Evolutionary conservation across 2,797 vertebrate species (phyloP), one percentile per base, ranked within the genome.

Genomic region (Menidia menidia): DNA sequence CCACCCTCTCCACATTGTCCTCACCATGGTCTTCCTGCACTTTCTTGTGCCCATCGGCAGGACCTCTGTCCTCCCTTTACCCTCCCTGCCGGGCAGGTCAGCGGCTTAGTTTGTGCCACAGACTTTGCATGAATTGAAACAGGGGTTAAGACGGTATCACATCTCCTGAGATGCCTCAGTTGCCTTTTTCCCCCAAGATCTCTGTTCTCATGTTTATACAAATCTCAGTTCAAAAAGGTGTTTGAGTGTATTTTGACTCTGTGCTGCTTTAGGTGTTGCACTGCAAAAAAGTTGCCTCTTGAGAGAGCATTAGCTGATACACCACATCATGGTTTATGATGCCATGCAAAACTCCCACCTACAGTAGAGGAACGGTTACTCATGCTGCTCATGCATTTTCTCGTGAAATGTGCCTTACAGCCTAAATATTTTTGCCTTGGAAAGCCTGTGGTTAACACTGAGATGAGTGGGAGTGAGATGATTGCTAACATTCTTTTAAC

Each of bases 391-490:
- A 91, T 90, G 81, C 85, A 89, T 89, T 91, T 64, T 85, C 79
- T 90, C 64, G 70, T 85, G 81, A 90, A 90, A 92, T 64, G 84
- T 91, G 85, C 83, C 86, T 83, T 60, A 56, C 77, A 81, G 81
- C 82, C 69, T 79, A 90, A 91, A 92, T 87, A 92, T 90, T 82
- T 91, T 83, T 83, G 75, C 86, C 86, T 88, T 84, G 80, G 87
- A 91, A 92, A 93, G 78, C 82, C 78, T 92, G 92, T 88, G 92
- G 91, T 93, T 77, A 81, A 89, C 87, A 77, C 75, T 79, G 76
- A 72, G 87, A 91, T 93, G 92, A 94, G 91, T 94, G 91, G 93
- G 93, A 90, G 91, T 90, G 79, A 91, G 90, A 92, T 92, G 90
- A 92, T 88, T 91, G 86, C 87, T 81, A 66, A 92, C 91, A 93